Evolutionary conservation across 2,888 invertebrate genomes (phyloP).

Genomic region (Athetis lepigone): DNA sequence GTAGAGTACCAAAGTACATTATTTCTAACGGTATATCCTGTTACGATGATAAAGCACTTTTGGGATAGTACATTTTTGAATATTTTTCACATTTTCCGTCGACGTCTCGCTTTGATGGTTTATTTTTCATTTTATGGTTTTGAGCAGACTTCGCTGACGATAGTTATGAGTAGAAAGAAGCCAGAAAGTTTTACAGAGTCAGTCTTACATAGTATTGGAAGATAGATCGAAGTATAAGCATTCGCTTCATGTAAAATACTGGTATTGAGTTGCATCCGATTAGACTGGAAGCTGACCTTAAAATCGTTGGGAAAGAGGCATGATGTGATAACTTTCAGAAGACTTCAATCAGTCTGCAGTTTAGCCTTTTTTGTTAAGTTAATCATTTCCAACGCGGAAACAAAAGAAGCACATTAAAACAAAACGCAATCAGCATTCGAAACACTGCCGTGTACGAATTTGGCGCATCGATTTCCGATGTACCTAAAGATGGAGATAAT

Average conservation of each 20-base stretch:
- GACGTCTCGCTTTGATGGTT: neutral
- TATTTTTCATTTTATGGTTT: neutral
- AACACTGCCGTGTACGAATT: constrained; percentile 45
- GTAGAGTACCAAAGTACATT: constrained; percentile 11
- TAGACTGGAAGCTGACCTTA: too few relatives aligned
- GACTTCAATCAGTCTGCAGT: neutral
- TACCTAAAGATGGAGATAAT: constrained; percentile 32
- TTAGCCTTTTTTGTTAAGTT: neutral
- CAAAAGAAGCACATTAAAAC: constrained; percentile 12
- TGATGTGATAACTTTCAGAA: too few relatives aligned
- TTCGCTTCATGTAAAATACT: too few relatives aligned
- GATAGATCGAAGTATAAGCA: too few relatives aligned
- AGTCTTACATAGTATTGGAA: too few relatives aligned
- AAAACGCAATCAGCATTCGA: constrained; percentile 15
- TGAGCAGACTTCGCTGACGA: too few relatives aligned
- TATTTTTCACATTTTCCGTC: neutral
- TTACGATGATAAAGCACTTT: constrained; percentile 24
- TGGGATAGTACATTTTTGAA: neutral
- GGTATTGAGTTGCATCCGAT: too few relatives aligned
- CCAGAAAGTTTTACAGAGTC: too few relatives aligned
- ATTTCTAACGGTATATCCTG: constrained; percentile 25
- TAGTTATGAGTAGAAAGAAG: too few relatives aligned
- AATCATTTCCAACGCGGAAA: constrained; percentile 4
- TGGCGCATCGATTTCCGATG: constrained; percentile 44
- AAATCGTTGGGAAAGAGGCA: too few relatives aligned